phyloP scores from a whole-genome alignment of 2,888 invertebrate species.

The Mythimna vitellina region DNA sequence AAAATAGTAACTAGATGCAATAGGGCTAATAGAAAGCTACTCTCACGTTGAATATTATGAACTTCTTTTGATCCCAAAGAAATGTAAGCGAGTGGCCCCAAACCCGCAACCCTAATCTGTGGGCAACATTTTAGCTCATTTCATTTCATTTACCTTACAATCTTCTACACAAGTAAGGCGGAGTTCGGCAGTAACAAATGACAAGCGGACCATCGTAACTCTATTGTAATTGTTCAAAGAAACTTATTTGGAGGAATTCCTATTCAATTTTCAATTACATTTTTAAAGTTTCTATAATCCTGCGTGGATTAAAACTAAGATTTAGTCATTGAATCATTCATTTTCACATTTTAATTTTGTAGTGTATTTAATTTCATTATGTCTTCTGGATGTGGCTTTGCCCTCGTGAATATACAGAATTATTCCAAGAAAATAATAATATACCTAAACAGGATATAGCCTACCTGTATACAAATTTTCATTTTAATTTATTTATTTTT shows the following conservation, averaged over 20 bases:
- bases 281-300: slow-evolving; percentile 7
- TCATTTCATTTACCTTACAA: slow-evolving; percentile 24
- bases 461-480: too few relatives aligned
- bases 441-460: too few relatives aligned
- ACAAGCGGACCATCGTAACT: slow-evolving; percentile 43
- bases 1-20: too few relatives aligned
- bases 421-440: too few relatives aligned
- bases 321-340: neutral
- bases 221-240: slow-evolving; percentile 33
- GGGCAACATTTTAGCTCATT: slow-evolving; percentile 24
- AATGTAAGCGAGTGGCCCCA: neutral
- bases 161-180: slow-evolving; percentile 56
- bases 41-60: too few relatives aligned
- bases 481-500: too few relatives aligned
- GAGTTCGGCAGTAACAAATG: slow-evolving; percentile 51
- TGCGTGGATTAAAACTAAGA: neutral
- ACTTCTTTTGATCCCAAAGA: too few relatives aligned
- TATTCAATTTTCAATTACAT: slow-evolving; percentile 19
- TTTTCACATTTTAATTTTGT: neutral
- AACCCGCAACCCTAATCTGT: neutral
- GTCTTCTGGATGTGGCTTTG: too few relatives aligned
- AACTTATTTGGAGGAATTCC: slow-evolving; percentile 46
- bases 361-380: too few relatives aligned
- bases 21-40: too few relatives aligned
- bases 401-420: too few relatives aligned